Percentiles rank a stretch among this genome's conserved stretches.
Conservation (phyloP, 2,797 vertebrate genomes). For the Liparis tanakae region DNA sequence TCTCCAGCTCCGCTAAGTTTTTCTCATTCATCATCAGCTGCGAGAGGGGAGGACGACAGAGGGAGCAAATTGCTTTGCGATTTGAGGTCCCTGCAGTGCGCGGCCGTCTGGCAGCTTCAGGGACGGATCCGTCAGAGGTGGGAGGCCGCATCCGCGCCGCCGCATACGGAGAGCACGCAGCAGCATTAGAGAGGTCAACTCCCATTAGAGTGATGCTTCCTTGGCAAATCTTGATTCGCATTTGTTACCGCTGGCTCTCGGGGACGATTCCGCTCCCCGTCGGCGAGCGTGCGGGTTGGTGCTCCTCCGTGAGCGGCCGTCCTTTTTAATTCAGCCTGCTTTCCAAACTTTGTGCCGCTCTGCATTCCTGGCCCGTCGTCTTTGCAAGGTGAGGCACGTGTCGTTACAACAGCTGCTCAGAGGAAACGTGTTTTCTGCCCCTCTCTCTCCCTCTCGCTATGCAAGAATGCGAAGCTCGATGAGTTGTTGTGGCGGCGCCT, state of each 20-base stretch:
- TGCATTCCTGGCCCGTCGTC: neutral
- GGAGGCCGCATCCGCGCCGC: slow-evolving; percentile 20
- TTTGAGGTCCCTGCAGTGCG: slow-evolving; percentile 15
- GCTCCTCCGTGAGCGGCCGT: slow-evolving; percentile 8
- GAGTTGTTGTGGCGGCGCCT: slow-evolving; percentile 20
- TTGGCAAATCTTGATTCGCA: neutral
- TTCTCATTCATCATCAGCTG: slow-evolving; percentile 30
- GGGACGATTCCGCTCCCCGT: slow-evolving; percentile 25
- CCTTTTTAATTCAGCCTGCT: slow-evolving; percentile 19
- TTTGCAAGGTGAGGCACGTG: slow-evolving; percentile 1
- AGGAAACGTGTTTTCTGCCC: neutral
- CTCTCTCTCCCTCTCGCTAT: neutral
- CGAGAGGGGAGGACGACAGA: neutral
- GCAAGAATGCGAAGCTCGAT: slow-evolving; percentile 44
- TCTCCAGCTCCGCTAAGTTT: slow-evolving; percentile 22
- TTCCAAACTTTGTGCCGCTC: slow-evolving; percentile 15
- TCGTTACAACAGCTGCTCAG: slow-evolving; percentile 2
- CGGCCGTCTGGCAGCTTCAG: slow-evolving; percentile 25
- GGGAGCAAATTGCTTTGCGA: neutral
- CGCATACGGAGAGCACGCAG: slow-evolving; percentile 12
- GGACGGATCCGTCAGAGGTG: slow-evolving; percentile 40
- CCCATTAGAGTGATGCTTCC: slow-evolving; percentile 48
- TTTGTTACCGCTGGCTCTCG: slow-evolving; percentile 29
- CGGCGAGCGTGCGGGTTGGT: slow-evolving; percentile 20
- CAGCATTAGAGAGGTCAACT: slow-evolving; percentile 56